A percentile compares a stretch with the other conserved stretches of the same genome.
These are phyloP conservation scores for Iselma pallidipennis DNA, from an alignment of 2,888 invertebrate species.

Conservation along the genomic window DNA sequence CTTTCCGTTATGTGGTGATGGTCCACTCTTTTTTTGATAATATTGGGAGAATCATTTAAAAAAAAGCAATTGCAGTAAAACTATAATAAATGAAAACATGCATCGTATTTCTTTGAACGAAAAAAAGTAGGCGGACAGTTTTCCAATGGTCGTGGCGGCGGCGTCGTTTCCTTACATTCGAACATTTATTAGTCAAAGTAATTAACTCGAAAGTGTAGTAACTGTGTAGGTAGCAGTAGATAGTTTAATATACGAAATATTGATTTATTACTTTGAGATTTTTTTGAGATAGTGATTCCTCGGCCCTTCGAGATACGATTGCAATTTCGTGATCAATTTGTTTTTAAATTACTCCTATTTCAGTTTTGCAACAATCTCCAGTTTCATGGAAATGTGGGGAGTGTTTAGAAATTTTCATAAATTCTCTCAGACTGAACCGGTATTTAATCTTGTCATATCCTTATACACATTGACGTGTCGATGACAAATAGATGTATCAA, in stretches of 20 bases:
- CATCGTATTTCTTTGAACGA: background rate
- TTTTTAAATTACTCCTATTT: too few species aligned
- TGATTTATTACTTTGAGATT: constrained; percentile 19
- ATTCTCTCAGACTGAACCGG: too few species aligned
- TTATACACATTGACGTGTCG: background rate
- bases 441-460: background rate
- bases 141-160: background rate
- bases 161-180: background rate
- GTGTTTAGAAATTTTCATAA: too few species aligned
- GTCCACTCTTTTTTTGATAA: background rate
- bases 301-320: too few species aligned
- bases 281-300: background rate
- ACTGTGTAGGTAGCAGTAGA: constrained; percentile 25
- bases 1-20: background rate
- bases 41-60: background rate
- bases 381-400: too few species aligned
- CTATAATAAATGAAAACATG: too few species aligned
- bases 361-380: too few species aligned
- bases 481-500: constrained; percentile 6
- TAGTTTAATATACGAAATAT: constrained; percentile 26
- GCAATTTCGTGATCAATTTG: too few species aligned
- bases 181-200: constrained; percentile 25
- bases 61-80: background rate
- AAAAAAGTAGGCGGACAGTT: background rate
- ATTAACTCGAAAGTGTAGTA: constrained; percentile 27